Base-by-base conservation (phyloP, 2,888 invertebrate species). In the Melitaea athalia region DNA sequence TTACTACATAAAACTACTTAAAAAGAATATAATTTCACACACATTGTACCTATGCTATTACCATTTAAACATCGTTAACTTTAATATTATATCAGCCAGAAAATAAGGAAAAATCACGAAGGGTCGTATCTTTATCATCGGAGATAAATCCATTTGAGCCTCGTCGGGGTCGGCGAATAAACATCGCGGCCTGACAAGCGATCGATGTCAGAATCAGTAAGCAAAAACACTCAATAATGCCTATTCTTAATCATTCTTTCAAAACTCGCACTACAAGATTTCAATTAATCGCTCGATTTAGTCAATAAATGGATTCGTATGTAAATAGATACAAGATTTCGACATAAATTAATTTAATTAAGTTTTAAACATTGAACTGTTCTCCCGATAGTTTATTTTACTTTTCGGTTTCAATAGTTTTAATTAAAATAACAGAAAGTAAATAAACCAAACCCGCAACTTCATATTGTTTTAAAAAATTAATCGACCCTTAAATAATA, bases 111-210 rank as follows among this genome's bases (percentile, higher is more conserved):
- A 63, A 66, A 88, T 86, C 83, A 84, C 82, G 78, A 80, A 77
- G 77, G 81, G 78, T 78, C 79, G 78, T 81, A 81, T 83, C 85
- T 85, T 82, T 78, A 83, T 83, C 83, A 79, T 73, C 80, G 79
- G 80, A 82, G 84, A 86, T 87, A 88, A 89, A 88, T 86, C 83
- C 75, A 83, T 83, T 82, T 80, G 78, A 83, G 85, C 82, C 85
- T 84, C 78, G 78, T 76, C 80, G 80, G 81, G 81, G 81, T 84
- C 80, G 75, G 74, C 80, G 79, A 85, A 85, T 85, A 88, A 87
- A 87, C 85, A 87, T 84, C 82, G 85, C 77, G 85, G 86, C 78
- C 79, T 76, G 79, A 59, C 66, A 59, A 78, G 79, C 75, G 82
- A 84, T 85, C 84, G 80, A 85, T 83, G 81, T 81, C 81, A 81